Conservation (phyloP, 2,888 invertebrate genomes). For the Ochropacha duplaris region DNA sequence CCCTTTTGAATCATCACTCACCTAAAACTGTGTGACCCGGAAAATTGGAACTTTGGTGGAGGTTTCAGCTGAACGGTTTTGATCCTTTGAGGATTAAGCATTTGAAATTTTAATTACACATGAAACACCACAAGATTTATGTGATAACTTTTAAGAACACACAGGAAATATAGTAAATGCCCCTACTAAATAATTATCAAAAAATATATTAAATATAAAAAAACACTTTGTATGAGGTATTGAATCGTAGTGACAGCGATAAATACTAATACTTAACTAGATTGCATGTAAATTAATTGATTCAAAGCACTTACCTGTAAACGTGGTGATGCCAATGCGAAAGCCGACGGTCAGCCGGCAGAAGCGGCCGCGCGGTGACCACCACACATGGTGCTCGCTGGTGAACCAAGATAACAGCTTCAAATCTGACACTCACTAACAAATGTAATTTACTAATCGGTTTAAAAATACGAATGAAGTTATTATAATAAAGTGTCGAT, state of each 20-base stretch:
- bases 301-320: conserved; percentile 57
- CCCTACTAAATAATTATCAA: not conserved
- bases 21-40: not conserved
- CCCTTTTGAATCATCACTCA: not conserved
- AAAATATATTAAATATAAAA: not conserved
- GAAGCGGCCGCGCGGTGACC: conserved; percentile 54
- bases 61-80: not conserved
- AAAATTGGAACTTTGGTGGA: not conserved
- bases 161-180: not conserved
- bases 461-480: not conserved
- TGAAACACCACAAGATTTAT: not conserved
- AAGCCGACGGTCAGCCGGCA: conserved; percentile 58
- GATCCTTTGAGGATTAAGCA: not conserved
- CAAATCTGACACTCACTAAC: conserved; percentile 22
- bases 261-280: conserved; percentile 20
- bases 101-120: not conserved
- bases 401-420: conserved; percentile 23
- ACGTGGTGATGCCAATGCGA: conserved; percentile 47
- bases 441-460: not conserved
- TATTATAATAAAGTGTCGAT: not conserved
- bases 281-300: conserved; percentile 12
- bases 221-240: not conserved
- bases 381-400: conserved; percentile 54
- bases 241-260: conserved; percentile 19
- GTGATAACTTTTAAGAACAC: not conserved